A percentile compares a stretch with the other conserved stretches of the same genome.
These are phyloP conservation scores for Elanus axillaris DNA, from an alignment of 2,113 vertebrate genomes.

Conservation along the genomic window DNA sequence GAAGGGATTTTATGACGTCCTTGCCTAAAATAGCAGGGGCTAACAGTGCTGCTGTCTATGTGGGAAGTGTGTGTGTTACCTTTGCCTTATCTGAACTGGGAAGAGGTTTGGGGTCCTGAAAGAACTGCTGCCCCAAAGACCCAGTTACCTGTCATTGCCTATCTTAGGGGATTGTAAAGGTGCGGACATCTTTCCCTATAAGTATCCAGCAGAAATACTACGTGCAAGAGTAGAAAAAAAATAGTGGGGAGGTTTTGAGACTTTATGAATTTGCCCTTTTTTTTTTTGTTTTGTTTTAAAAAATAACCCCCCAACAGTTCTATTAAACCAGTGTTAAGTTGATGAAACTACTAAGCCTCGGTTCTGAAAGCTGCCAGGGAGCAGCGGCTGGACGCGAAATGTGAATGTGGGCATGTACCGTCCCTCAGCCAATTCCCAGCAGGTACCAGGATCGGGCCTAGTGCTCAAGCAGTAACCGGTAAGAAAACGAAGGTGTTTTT, in stretches of 20 bases:
- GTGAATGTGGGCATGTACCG: background rate
- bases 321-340: background rate
- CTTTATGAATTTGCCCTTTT: background rate
- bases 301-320: background rate
- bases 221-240: background rate
- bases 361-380: background rate
- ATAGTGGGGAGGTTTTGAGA: background rate
- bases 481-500: background rate
- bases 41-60: background rate
- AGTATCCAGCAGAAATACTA: background rate
- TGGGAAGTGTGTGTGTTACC: background rate
- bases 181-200: background rate
- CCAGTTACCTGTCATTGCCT: background rate
- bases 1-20: background rate
- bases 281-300: background rate
- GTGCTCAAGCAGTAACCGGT: background rate
- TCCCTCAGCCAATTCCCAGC: background rate
- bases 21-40: background rate
- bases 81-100: background rate
- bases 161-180: background rate
- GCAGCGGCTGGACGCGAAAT: background rate
- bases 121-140: background rate
- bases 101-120: background rate
- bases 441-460: background rate
- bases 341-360: background rate